Evolutionary conservation across 2,797 vertebrate species (phyloP).

Genomic region (Malurus leucopterus): DNA sequence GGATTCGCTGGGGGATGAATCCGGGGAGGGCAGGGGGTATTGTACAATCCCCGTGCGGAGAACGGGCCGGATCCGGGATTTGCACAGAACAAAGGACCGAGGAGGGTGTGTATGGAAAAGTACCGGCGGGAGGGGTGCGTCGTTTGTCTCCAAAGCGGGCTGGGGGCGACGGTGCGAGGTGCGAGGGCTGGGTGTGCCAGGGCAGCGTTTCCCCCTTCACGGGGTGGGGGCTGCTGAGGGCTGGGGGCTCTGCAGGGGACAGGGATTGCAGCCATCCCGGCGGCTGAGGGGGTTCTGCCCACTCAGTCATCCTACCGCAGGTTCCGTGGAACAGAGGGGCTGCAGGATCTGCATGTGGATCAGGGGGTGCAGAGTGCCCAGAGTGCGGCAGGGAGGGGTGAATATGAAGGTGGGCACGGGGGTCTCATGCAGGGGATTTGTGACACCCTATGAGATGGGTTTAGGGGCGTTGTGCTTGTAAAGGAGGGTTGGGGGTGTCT

Average conservation of each 20-base stretch:
- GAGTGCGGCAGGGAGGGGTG: neutral
- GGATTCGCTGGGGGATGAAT: neutral
- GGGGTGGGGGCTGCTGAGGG: neutral
- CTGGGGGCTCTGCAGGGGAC: neutral
- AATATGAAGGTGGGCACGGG: neutral
- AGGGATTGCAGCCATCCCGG: neutral
- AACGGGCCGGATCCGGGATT: neutral
- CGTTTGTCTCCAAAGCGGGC: neutral
- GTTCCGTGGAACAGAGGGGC: neutral
- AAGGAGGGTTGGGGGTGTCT: neutral
- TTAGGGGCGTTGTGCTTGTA: neutral
- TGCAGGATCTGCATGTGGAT: neutral
- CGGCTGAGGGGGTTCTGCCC: neutral
- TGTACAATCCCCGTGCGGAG: neutral
- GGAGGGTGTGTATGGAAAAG: neutral
- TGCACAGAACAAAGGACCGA: conserved; percentile 22
- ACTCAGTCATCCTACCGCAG: neutral
- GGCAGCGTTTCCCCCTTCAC: neutral
- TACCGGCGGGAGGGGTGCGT: neutral
- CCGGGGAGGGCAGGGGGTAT: neutral
- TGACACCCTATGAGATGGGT: neutral
- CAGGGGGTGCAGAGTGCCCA: neutral
- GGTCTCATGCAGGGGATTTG: neutral
- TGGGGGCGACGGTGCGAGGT: neutral
- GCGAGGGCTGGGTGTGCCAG: neutral